Percentiles rank a stretch among this genome's conserved stretches.
Evolutionary conservation across 1,140 invertebrate species (phyloP).

Genomic region (Batillaria attramentaria): DNA sequence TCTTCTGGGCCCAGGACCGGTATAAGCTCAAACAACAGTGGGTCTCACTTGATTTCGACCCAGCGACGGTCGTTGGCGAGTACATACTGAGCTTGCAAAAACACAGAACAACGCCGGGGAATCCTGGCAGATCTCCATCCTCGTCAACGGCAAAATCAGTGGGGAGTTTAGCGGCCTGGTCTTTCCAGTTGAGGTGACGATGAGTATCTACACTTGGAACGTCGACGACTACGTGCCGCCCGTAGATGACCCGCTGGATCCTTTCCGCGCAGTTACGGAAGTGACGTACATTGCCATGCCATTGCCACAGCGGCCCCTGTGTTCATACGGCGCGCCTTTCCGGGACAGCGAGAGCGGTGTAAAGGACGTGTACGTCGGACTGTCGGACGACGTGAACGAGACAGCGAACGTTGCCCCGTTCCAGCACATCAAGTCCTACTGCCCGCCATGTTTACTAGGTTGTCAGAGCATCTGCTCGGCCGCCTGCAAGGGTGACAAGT

Average conservation of each 20-base stretch:
- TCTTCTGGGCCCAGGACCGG: slow-evolving; percentile 22
- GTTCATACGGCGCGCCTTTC: slow-evolving; percentile 41
- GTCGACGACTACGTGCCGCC: background rate
- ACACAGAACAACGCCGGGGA: background rate
- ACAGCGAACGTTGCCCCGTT: slow-evolving; percentile 18
- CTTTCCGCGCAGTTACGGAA: slow-evolving; percentile 24
- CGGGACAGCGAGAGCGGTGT: slow-evolving; percentile 42
- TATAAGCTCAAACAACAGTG: background rate
- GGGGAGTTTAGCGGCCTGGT: slow-evolving; percentile 5
- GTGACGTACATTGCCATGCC: slow-evolving; percentile 25
- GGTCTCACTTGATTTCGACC: background rate
- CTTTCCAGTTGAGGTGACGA: background rate
- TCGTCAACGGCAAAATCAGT: background rate
- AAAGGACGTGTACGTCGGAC: slow-evolving; percentile 41
- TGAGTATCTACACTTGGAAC: slow-evolving; percentile 12
- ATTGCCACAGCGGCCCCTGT: slow-evolving; percentile 1
- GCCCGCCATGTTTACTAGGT: slow-evolving; percentile 18
- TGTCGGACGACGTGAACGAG: slow-evolving; percentile 37
- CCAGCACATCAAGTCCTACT: slow-evolving; percentile 23
- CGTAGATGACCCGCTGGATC: slow-evolving; percentile 18
- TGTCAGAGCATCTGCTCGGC: slow-evolving; percentile 33
- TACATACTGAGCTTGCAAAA: slow-evolving; percentile 8
- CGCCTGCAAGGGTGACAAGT: background rate
- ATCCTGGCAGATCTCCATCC: slow-evolving; percentile 4
- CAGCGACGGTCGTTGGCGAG: background rate